Percentiles rank a stretch among this genome's conserved stretches.
Evolutionary conservation across 2,113 vertebrate genomes (phyloP).

Genomic region (Sturnus vulgaris): DNA sequence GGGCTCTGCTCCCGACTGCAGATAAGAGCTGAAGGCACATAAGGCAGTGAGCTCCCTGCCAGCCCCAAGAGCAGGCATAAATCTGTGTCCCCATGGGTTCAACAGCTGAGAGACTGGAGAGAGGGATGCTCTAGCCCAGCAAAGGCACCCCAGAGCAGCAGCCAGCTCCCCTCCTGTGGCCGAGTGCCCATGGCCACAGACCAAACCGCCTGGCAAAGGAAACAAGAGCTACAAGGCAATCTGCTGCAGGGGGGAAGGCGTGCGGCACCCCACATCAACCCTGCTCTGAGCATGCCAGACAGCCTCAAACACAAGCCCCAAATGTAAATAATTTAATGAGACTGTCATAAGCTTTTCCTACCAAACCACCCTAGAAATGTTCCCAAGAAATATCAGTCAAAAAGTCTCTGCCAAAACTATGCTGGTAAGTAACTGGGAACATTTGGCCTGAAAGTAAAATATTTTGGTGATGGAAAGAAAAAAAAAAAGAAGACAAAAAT

Average conservation of each 20-base stretch:
- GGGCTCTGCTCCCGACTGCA: fast-evolving
- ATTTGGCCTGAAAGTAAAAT: constrained; percentile 20
- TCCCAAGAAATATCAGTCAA: constrained; percentile 23
- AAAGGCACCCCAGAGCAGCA: not conserved
- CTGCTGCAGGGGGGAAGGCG: not conserved
- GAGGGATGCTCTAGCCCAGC: not conserved
- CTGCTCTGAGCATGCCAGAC: not conserved
- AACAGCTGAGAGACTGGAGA: not conserved
- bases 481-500: not conserved
- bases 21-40: not conserved
- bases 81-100: fast-evolving
- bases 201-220: fast-evolving
- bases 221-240: not conserved
- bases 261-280: not conserved
- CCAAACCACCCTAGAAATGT: not conserved
- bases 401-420: constrained; percentile 25
- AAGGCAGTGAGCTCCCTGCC: not conserved
- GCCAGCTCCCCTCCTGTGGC: not conserved
- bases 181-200: not conserved
- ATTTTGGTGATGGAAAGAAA: not conserved
- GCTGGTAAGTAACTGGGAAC: constrained; percentile 44
- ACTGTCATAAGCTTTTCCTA: constrained; percentile 53
- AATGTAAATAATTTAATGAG: constrained; percentile 14
- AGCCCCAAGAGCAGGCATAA: not conserved
- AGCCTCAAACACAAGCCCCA: not conserved